Percentiles rank a stretch among this genome's conserved stretches.
Conservation (phyloP, 2,113 vertebrate genomes). For the Petaurus breviceps region DNA sequence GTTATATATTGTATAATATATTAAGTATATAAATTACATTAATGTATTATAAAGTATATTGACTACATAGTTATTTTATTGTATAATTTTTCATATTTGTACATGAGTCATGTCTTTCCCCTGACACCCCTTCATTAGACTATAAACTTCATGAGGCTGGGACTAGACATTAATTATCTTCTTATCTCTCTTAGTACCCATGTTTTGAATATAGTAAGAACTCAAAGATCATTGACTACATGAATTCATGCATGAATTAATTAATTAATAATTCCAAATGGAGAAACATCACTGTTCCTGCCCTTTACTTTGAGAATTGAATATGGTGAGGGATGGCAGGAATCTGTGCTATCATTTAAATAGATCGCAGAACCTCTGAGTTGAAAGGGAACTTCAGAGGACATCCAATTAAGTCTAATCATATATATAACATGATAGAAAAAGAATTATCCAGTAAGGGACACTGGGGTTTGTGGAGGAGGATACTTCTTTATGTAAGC, state of each 20-base stretch:
- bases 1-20: neutral
- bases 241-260: neutral
- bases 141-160: neutral
- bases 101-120: neutral
- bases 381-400: neutral
- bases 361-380: neutral
- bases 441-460: neutral
- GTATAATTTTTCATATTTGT: neutral
- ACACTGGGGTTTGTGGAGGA: neutral
- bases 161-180: neutral
- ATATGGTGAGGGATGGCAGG: neutral
- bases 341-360: neutral
- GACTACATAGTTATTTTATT: neutral
- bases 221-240: neutral
- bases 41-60: neutral
- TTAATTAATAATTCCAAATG: neutral
- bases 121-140: neutral
- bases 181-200: neutral
- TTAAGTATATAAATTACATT: neutral
- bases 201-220: neutral
- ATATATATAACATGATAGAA: neutral
- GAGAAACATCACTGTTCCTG: neutral
- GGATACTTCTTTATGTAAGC: neutral
- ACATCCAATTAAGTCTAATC: neutral
- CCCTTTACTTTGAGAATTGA: neutral